Conservation (phyloP, 2,888 invertebrate genomes). For the Anaspis maculata region DNA sequence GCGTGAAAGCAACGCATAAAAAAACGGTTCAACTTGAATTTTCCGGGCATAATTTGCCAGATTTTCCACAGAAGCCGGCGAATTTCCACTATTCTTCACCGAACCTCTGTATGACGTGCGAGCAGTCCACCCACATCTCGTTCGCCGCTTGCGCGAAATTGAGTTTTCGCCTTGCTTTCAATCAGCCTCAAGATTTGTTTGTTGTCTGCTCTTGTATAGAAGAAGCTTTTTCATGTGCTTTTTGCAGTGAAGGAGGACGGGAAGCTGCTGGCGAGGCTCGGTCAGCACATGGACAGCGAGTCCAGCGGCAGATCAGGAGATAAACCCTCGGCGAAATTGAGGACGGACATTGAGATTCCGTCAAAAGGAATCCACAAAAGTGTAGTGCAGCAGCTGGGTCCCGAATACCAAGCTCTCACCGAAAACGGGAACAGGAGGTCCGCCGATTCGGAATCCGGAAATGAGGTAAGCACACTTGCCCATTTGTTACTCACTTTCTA, state of each 20-base stretch:
- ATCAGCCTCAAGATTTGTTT: no score
- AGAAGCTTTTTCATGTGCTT: no score
- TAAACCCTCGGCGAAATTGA: constrained; percentile 44
- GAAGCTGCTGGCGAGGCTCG: constrained; percentile 36
- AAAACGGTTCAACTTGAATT: no score
- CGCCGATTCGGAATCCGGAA: constrained; percentile 24
- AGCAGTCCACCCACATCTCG: no score
- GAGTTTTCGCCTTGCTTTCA: no score
- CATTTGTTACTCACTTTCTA: not conserved
- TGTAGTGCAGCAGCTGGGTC: constrained; percentile 40
- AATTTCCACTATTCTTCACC: no score
- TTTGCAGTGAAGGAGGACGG: constrained; percentile 40
- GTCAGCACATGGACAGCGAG: constrained; percentile 33
- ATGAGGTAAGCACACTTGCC: constrained; percentile 18
- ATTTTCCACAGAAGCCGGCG: no score
- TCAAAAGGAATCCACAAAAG: constrained; percentile 49
- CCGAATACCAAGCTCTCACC: constrained; percentile 20
- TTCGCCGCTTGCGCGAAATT: no score
- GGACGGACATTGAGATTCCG: constrained; percentile 51
- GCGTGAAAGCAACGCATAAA: no score
- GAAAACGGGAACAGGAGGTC: constrained; percentile 40
- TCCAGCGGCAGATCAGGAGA: constrained; percentile 33
- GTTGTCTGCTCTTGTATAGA: no score
- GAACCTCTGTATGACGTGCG: no score
- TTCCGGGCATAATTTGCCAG: no score